Base-by-base conservation (phyloP, 1,140 invertebrate species). In the Apis dorsata region DNA sequence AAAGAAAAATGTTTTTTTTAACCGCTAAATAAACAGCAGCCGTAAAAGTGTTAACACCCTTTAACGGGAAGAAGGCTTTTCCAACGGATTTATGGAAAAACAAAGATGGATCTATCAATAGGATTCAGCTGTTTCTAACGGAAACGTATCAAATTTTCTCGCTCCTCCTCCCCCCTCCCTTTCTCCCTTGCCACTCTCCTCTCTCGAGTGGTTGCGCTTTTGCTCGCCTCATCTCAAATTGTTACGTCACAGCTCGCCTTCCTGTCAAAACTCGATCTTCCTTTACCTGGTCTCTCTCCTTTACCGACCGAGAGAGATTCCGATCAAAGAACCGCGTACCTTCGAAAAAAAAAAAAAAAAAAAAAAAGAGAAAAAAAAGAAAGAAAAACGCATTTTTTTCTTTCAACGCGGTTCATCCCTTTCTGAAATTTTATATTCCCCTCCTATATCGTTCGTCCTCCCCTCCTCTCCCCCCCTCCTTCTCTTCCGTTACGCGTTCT, bases 201-300 rank as follows among this genome's bases (percentile, higher is more conserved):
- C 34, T 57, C 57, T 63, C 74, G 28, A 70, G 53, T n/a, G 34
- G 19, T 78, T 0, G 4, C 5, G 34, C 24, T 13, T 9, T 24
- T 19, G 4, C 70, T 84, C 69, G 81, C 57, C 49, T 11, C 59
- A n/a, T 65, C 71, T 62, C 55, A 74, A 81, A 84, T 81, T 60
- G 70, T 84, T 84, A 79, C 83, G 78, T 84, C 83, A 84, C 70
- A 68, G 49, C 34, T 44, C 34, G 34, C 34, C 34, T 44, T 24
- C 66, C 72, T 71, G 83, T 84, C 79, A 84, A 84, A 84, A 84
- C 79, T 84, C 79, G n/a, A 81, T 84, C 79, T 81, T 81, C 57
- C 66, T 55, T 63, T 75, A 63, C 65, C 79, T 75, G 83, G 53
- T 76, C 72, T 81, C 59, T 44, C 34, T 44, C 34, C 34, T 44